Percentiles rank a stretch among this genome's conserved stretches.
Conservation (phyloP, 2,797 vertebrate species). For the Hyperoplus immaculatus region DNA sequence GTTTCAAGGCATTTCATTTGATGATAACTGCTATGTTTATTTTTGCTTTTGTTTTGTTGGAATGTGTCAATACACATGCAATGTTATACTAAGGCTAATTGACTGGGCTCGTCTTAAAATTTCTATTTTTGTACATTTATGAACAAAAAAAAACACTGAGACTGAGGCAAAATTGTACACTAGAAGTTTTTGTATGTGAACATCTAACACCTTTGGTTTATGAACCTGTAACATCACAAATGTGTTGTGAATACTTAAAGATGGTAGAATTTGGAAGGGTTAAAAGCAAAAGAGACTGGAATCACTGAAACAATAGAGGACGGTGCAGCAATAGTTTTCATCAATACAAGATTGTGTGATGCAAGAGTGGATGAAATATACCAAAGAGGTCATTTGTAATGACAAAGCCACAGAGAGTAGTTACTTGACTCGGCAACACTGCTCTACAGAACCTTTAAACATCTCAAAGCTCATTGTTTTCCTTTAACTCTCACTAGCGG, state of each 20-base stretch:
- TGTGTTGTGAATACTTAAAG: not conserved
- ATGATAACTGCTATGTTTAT: not conserved
- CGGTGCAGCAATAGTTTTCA: not conserved
- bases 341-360: not conserved
- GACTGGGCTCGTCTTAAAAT: not conserved
- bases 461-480: not conserved
- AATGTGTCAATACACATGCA: not conserved
- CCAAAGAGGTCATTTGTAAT: not conserved
- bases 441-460: not conserved
- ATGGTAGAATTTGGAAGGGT: not conserved
- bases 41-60: not conserved
- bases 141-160: not conserved
- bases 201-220: not conserved
- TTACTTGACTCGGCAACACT: not conserved
- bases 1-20: not conserved
- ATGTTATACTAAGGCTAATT: not conserved
- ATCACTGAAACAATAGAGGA: not conserved
- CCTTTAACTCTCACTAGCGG: not conserved
- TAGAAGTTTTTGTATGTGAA: not conserved
- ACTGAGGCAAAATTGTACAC: no score
- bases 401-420: not conserved
- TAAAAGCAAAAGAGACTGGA: not conserved
- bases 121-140: slow-evolving; percentile 4
- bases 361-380: not conserved
- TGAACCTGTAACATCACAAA: not conserved